Conservation (phyloP, 2,888 invertebrate genomes). For the Lasioglossum villosulum region DNA sequence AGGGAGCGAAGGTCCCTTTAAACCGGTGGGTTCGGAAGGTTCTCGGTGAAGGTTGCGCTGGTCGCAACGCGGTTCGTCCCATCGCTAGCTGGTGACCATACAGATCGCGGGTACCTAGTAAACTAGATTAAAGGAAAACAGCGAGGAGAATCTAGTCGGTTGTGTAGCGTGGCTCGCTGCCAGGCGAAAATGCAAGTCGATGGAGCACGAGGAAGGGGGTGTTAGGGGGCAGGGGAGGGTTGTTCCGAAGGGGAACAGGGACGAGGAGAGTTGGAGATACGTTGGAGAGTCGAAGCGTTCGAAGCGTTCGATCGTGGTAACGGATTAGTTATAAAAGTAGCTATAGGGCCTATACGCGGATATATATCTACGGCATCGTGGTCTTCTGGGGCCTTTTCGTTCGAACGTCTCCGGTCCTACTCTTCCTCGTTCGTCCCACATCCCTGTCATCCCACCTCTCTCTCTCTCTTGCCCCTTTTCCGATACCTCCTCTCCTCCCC, state of each 20-base stretch:
- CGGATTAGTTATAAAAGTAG: conserved; percentile 81
- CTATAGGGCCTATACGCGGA: conserved; percentile 70
- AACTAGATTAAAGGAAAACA: conserved; percentile 69
- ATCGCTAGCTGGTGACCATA: background rate
- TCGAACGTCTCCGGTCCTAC: conserved; percentile 57
- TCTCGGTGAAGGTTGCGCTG: background rate
- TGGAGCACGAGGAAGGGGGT: background rate
- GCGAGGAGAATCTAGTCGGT: conserved; percentile 42
- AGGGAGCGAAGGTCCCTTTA: background rate
- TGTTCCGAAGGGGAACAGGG: background rate
- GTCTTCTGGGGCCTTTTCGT: conserved; percentile 63
- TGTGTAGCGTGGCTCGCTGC: conserved; percentile 20
- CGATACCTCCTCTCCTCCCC: conserved; percentile 72
- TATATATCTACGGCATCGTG: conserved; percentile 66
- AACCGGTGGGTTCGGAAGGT: background rate
- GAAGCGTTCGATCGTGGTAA: conserved; percentile 79
- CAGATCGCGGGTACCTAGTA: conserved; percentile 53
- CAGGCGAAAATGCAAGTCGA: conserved; percentile 25
- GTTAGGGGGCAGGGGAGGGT: background rate
- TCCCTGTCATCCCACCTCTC: conserved; percentile 55
- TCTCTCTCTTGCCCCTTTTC: conserved; percentile 45
- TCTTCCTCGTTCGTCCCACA: conserved; percentile 54
- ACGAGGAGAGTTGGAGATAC: conserved; percentile 25
- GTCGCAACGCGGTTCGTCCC: background rate
- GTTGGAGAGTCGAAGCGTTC: conserved; percentile 23